Base-by-base conservation (phyloP, 92 coral and sea anemone genomes). In the Phenganax marumi region DNA sequence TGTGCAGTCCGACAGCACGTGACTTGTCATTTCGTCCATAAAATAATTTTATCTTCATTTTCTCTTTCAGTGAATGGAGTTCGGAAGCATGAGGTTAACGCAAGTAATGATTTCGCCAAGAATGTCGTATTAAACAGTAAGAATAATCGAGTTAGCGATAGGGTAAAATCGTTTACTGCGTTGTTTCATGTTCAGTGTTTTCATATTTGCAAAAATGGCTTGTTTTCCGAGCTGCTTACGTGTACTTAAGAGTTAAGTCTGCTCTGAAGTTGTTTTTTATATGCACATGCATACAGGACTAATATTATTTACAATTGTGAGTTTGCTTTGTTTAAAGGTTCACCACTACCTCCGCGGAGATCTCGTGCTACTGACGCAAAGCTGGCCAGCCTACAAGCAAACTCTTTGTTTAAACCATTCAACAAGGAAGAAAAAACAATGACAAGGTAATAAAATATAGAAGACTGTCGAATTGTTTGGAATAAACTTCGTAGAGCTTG, bases 351-450 rank as follows among this genome's bases (percentile, higher is more conserved):
- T 4, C 14, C 26, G n/a, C 61, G 33, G 49, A 78, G 33, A 65
- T 33, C 47, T 6, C 39, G 12, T 63, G 17, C 83, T n/a, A 46
- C 63, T 71, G 83, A 78, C 49, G 73, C 83, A 11, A 61, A 62
- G 60, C 47, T 78, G 18, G 83, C 83, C 19, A 78, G 83, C 14
- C 48, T 78, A 26, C 83, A 78, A 78, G 83, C 83, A 47, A 78
- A 78, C 73, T 61, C 83, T 23, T 61, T 78, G 18, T 78, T 78
- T 49, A 78, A 78, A 49, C 83, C 83, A 24, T 46, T 61, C 33
- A 78, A 60, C 70, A 78, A 78, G 60, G 83, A 78, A 63, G 83
- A 72, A 19, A 78, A 78, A 50, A 46, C 83, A 58, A 61, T 62
- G 6, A 17, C 83, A 60, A 62, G 83, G 83, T 78, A 78, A 12